Evolutionary conservation across 2,113 vertebrate genomes (phyloP), one percentile per base, ranked within the genome.

Genomic region (Trematomus loennbergii): DNA sequence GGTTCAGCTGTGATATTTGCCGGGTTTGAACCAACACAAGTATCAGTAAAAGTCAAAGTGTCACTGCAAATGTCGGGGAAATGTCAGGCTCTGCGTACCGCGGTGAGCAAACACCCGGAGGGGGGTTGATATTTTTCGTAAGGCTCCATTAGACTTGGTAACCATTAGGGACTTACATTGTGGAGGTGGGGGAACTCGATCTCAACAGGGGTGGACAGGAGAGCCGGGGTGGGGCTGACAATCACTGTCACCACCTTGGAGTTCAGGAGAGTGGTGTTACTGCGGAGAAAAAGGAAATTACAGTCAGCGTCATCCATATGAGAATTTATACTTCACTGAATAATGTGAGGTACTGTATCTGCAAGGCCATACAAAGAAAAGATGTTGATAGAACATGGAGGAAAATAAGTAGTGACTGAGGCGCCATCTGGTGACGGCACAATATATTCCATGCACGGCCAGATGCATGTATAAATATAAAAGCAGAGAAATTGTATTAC

Each of bases 121-220:
- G 75, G 60, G 45, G 54, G 63, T 7, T 64, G 78, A n/a, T 75
- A 40, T 78, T 81, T 81, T 85, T 74, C n/a, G 0, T n/a, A 55
- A 48, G 75, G 69, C 87, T 81, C 49, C 54, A 75, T 86, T 71
- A 76, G 67, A 68, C 49, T 69, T 68, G 29, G 52, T 53, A 70
- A 85, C 43, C 61, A 77, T 79, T 79, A 76, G 69, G 36, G 54
- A 96, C 98, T 98, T 94, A 99, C 98, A 0, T 99, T 99, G 87
- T 97, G 95, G 72, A 98, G 94, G 83, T 99, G 98, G 72, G 98
- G 97, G 83, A 99, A 99, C 79, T 99, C 97, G 0, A 99, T 97
- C 90, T 99, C 97, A 71, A 99, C 66, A 0, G 98, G 97, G 1
- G 95, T 94, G 15, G 97, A 94, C 61, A 98, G 86, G 6, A 97